These are phyloP conservation scores for Nephrotoma appendiculata DNA, from an alignment of 2,888 invertebrate genomes.

Conservation along the genomic window DNA sequence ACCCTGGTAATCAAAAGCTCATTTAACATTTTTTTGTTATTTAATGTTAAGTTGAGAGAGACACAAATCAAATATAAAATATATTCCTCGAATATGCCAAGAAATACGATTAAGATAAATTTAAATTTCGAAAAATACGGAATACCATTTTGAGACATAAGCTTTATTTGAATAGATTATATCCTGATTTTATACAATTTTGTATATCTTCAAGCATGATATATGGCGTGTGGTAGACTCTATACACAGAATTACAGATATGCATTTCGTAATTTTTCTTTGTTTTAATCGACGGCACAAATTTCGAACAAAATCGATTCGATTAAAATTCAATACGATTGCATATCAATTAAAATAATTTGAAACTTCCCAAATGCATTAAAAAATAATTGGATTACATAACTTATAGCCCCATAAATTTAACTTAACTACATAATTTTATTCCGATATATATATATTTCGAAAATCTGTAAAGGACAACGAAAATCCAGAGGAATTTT, in stretches of 20 bases:
- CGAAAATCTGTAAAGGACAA: neutral
- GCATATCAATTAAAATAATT: neutral
- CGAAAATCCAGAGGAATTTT: neutral
- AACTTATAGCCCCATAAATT: neutral
- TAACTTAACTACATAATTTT: neutral
- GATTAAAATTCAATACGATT: neutral
- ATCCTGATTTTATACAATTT: neutral
- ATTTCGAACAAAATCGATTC: neutral
- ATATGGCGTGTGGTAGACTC: neutral
- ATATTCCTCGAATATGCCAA: neutral
- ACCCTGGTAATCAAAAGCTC: neutral
- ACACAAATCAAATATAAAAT: neutral
- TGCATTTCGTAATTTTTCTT: neutral
- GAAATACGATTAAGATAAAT: neutral
- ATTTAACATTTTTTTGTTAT: neutral
- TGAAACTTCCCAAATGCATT: neutral
- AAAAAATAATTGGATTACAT: neutral
- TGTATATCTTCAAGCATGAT: neutral
- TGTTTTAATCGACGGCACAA: neutral
- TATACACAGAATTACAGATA: too few species aligned
- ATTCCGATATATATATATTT: neutral
- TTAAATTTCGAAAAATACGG: neutral
- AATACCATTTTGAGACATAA: neutral
- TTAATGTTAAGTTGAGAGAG: neutral
- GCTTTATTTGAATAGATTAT: neutral